These are phyloP conservation scores for Spicauda simplicius DNA, from an alignment of 2,888 invertebrate genomes.

Conservation along the genomic window DNA sequence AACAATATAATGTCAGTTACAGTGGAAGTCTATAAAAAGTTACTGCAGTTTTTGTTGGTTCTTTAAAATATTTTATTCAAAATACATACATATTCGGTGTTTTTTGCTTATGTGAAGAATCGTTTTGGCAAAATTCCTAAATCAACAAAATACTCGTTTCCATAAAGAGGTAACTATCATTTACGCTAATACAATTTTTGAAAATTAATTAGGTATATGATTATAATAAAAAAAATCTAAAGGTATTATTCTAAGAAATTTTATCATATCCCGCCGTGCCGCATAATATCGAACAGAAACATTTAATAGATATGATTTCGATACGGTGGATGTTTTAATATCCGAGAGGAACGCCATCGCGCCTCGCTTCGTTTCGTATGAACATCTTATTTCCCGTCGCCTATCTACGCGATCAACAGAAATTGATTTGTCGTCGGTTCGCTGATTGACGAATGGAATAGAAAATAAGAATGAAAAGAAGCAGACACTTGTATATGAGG, in stretches of 20 bases:
- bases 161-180: too few species aligned
- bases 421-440: conserved; percentile 18
- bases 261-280: background rate
- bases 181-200: too few species aligned
- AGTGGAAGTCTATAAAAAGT: too few species aligned
- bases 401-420: conserved; percentile 7
- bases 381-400: conserved; percentile 29
- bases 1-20: background rate
- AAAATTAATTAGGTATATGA: too few species aligned
- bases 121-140: too few species aligned
- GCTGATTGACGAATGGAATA: conserved; percentile 18
- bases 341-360: conserved; percentile 9
- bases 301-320: conserved; percentile 4
- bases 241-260: too few species aligned
- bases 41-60: too few species aligned
- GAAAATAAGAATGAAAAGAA: background rate
- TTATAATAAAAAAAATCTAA: too few species aligned
- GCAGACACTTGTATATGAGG: background rate
- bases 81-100: too few species aligned
- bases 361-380: conserved; percentile 7
- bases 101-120: too few species aligned
- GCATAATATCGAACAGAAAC: background rate
- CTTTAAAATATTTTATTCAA: too few species aligned
- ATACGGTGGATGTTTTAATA: conserved; percentile 26
- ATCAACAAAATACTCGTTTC: too few species aligned